These are phyloP conservation scores for Alethe diademata DNA, from an alignment of 2,113 vertebrate species.

Conservation along the genomic window DNA sequence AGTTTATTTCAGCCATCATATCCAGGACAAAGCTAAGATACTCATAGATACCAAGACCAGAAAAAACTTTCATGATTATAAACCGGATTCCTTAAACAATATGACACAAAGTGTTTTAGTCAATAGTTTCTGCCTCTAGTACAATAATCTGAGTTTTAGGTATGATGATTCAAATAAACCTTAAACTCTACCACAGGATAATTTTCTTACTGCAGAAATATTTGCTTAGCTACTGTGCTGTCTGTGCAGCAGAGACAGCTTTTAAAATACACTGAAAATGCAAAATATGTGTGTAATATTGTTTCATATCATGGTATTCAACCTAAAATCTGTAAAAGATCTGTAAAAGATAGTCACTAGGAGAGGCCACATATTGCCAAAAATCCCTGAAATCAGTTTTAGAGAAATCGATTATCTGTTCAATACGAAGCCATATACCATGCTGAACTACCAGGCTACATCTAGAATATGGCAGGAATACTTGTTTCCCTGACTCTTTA, in stretches of 20 bases:
- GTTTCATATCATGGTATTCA: background rate
- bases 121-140: background rate
- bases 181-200: background rate
- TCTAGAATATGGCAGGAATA: background rate
- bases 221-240: background rate
- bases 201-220: background rate
- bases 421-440: background rate
- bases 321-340: background rate
- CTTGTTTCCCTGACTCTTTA: background rate
- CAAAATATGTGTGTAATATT: background rate
- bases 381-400: background rate
- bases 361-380: background rate
- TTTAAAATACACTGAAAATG: background rate
- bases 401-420: background rate
- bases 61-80: background rate
- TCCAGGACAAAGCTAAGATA: background rate
- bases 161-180: background rate
- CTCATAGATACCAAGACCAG: background rate
- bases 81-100: background rate
- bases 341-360: background rate
- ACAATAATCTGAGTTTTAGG: background rate
- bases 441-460: background rate
- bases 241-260: rapidly evolving
- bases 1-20: background rate
- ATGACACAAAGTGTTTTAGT: background rate